Evolutionary conservation across 1,140 invertebrate genomes (phyloP), one percentile per base, ranked within the genome.

Genomic region (Cyphomyrmex costatus): DNA sequence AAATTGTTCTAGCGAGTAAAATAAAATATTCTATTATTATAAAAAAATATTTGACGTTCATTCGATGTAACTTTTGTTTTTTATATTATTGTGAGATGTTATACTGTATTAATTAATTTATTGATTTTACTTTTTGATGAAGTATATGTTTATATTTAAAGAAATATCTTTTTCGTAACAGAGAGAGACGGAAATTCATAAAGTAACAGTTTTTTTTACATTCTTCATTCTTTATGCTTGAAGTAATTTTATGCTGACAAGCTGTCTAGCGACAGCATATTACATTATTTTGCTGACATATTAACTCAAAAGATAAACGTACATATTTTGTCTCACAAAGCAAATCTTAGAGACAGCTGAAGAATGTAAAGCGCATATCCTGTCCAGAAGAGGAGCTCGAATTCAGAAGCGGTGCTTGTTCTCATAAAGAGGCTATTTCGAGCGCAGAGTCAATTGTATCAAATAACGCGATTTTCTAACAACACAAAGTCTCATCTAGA

Each of bases 391-490:
- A 70, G 19, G 30, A 42, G 51, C 30, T 73, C 66, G 56, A 60
- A 60, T 83, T 83, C 36, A 83, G 33, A 33, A 73, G 21, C 53
- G 7, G 24, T 68, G 14, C 36, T 68, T 49, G 36, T 36, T 74
- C 42, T 74, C 53, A 16, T 60, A 74, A 36, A 60, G 53, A 82
- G 24, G 14, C 36, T 30, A 71, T 42, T 73, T 46, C 65, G 78
- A 71, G 63, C n/a, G 14, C 30, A 27, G 19, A 82, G 19, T 49
- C 42, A 60, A 83, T 83, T 83, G 24, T 60, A 83, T 83, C 68
- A 68, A 74, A 73, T 83, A 73, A 83, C 53, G 19, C n/a, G 68
- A 83, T 73, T 83, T 83, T 74, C 79, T 83, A 74, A 74, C 49
- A 58, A 71, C 19, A 58, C 68, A 33, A 73, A 73, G 19, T 60